Evolutionary conservation across 2,797 vertebrate species (phyloP).

Genomic region (Lindbergichthys nudifrons): DNA sequence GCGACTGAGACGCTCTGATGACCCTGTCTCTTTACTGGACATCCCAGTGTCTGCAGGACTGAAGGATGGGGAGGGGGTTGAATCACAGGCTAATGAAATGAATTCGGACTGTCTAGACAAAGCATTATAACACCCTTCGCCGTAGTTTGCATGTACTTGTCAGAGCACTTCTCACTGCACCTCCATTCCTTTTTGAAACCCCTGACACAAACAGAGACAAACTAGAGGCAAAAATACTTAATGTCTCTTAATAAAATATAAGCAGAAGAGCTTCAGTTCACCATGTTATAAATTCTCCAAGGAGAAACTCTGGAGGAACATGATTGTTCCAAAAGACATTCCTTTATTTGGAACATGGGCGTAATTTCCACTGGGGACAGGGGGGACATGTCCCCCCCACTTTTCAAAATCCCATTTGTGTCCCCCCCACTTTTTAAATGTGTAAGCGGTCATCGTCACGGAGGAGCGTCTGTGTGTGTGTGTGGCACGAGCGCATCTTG

Average conservation of each 20-base stretch:
- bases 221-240: slow-evolving; percentile 1
- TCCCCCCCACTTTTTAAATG: no score
- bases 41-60: slow-evolving; percentile 43
- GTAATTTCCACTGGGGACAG: no score
- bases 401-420: no score
- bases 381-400: no score
- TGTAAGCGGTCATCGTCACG: no score
- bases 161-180: slow-evolving; percentile 3
- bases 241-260: not conserved
- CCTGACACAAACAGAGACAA: slow-evolving; percentile 18
- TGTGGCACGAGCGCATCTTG: no score
- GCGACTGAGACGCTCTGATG: slow-evolving; percentile 51
- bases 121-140: slow-evolving; percentile 76
- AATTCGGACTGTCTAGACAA: slow-evolving; percentile 82
- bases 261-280: not conserved
- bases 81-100: slow-evolving; percentile 74
- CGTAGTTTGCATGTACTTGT: slow-evolving; percentile 20
- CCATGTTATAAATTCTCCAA: not conserved
- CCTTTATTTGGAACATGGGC: not conserved
- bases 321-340: not conserved
- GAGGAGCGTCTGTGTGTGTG: no score
- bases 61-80: slow-evolving; percentile 33
- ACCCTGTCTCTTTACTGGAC: slow-evolving; percentile 56
- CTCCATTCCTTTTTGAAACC: slow-evolving; percentile 14
- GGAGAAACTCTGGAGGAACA: not conserved